phyloP scores from a whole-genome alignment of 2,113 vertebrate genomes.

The Lontra canadensis region DNA sequence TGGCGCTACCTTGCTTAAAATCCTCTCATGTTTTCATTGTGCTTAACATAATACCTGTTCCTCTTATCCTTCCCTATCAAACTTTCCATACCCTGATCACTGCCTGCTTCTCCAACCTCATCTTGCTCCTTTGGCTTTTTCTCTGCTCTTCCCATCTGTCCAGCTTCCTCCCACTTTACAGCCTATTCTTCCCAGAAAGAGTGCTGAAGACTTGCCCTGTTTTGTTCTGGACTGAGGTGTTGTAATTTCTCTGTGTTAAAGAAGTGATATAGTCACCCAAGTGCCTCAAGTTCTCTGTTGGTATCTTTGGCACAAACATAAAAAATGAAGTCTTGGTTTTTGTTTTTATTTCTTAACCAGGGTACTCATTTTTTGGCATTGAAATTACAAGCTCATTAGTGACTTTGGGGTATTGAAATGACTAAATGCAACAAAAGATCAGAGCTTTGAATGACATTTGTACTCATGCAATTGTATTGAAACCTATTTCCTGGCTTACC shows the following conservation, averaged over 20 bases:
- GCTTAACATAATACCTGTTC: not conserved
- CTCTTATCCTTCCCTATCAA: not conserved
- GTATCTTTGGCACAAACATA: slow-evolving; percentile 58
- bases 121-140: not conserved
- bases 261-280: slow-evolving; percentile 32
- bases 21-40: not conserved
- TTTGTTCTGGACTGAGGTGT: not conserved
- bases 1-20: not conserved
- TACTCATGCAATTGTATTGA: slow-evolving; percentile 40
- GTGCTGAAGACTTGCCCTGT: not conserved
- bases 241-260: slow-evolving; percentile 49
- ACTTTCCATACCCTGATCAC: fast-evolving
- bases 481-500: slow-evolving; percentile 58
- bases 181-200: not conserved
- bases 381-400: slow-evolving; percentile 73
- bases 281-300: slow-evolving; percentile 41
- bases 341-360: slow-evolving; percentile 65
- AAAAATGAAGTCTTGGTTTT: slow-evolving; percentile 63
- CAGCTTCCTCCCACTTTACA: not conserved
- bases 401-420: slow-evolving; percentile 61
- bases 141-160: not conserved
- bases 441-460: slow-evolving; percentile 60
- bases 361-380: slow-evolving; percentile 63
- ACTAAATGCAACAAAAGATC: slow-evolving; percentile 64
- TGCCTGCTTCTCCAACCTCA: not conserved